Conservation (phyloP, 2,797 vertebrate genomes). For the Tokudaia tokunoshimensis region DNA sequence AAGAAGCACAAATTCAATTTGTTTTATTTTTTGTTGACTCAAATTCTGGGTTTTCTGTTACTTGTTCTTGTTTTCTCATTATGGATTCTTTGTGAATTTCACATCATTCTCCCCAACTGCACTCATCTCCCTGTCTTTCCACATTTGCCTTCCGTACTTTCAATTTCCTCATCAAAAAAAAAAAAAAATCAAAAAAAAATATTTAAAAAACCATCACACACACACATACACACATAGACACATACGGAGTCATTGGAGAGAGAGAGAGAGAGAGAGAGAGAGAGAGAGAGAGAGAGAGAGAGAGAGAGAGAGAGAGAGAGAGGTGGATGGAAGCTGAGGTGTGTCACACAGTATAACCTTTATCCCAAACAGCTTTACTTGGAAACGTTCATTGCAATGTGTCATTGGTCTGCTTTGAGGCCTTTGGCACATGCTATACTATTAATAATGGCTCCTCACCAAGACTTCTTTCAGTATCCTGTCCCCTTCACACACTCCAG, state of each 20-base stretch:
- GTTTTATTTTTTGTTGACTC: background rate
- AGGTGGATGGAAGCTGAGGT: too few species aligned
- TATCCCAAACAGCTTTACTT: background rate
- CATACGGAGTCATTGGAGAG: too few species aligned
- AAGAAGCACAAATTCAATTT: background rate
- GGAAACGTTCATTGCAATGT: background rate
- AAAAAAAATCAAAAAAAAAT: background rate
- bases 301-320: too few species aligned
- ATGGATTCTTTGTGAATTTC: background rate
- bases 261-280: too few species aligned
- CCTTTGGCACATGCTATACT: background rate
- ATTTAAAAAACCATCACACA: too few species aligned
- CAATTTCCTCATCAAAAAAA: background rate
- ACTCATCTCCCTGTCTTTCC: background rate
- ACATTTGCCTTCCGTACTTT: background rate
- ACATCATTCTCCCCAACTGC: background rate
- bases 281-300: too few species aligned
- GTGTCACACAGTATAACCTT: too few species aligned
- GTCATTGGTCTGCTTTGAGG: background rate
- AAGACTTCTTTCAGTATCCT: background rate
- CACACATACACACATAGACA: too few species aligned
- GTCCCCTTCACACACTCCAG: background rate
- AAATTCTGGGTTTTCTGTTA: too few species aligned
- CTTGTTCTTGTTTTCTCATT: too few species aligned
- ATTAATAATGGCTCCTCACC: too few species aligned